These are phyloP conservation scores for Goniozus legneri DNA, from an alignment of 1,140 invertebrate species.

Conservation along the genomic window DNA sequence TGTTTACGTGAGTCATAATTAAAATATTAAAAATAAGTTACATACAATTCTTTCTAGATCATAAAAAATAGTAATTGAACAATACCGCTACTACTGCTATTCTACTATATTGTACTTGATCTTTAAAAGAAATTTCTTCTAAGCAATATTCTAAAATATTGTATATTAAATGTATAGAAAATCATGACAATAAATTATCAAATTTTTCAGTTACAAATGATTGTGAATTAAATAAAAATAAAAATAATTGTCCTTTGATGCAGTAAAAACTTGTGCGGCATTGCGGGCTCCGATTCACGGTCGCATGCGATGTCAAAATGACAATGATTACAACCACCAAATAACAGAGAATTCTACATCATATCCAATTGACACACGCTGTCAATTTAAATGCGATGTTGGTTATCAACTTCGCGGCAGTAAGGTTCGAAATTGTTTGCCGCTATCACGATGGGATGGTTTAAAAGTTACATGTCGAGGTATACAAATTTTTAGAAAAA, in stretches of 20 bases:
- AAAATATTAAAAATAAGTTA: too few relatives aligned
- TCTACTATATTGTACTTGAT: too few relatives aligned
- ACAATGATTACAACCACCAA: constrained; percentile 33
- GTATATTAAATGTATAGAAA: constrained; percentile 1
- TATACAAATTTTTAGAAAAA: too few relatives aligned
- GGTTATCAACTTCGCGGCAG: constrained; percentile 66
- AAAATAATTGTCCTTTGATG: constrained; percentile 21
- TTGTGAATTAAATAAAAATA: too few relatives aligned
- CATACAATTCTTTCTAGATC: too few relatives aligned
- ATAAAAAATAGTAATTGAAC: too few relatives aligned
- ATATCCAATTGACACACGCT: constrained; percentile 62
- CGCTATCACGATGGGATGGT: constrained; percentile 68
- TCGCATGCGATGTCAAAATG: constrained; percentile 53
- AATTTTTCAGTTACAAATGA: too few relatives aligned
- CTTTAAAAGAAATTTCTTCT: too few relatives aligned
- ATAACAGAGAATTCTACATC: constrained; percentile 19
- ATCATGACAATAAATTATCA: not conserved
- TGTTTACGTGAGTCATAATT: constrained; percentile 58
- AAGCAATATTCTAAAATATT: constrained; percentile 6
- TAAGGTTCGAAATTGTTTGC: constrained; percentile 63
- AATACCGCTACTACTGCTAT: too few relatives aligned
- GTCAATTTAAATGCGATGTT: constrained; percentile 63
- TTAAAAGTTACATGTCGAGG: constrained; percentile 65
- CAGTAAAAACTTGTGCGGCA: constrained; percentile 63
- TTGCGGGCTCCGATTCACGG: constrained; percentile 59